Evolutionary conservation across 2,888 invertebrate species (phyloP), one percentile per base, ranked within the genome.

Genomic region (Pediacus dermestoides): DNA sequence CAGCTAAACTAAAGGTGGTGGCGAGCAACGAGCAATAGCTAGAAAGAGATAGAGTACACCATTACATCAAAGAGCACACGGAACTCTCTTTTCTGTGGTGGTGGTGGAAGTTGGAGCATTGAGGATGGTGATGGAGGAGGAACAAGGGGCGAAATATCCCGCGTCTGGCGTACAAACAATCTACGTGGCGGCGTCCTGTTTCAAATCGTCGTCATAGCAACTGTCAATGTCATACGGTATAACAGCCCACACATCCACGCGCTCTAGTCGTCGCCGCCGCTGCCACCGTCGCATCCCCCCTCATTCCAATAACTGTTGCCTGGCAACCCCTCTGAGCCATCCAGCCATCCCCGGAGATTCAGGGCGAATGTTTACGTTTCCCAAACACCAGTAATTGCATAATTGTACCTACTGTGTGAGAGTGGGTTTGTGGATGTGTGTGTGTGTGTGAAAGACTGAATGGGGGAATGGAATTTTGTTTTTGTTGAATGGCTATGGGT

Each of bases 351-450:
- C 36, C 40, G 22, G 25, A 23, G 35, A 41, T 45, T 43, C 42
- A n/a, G n/a, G n/a, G n/a, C n/a, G 46, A 55, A 55, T 59, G 55
- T 61, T 58, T 57, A 57, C 51, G 54, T 56, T 59, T 51, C 51
- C 50, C 48, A 52, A 57, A 53, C 50, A 48, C 46, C 50, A 34
- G 52, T 56, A 58, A 57, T 60, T 58, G 50, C 50, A 52, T 53
- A 52, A 49, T 50, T 50, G 48, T 40, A n/a, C n/a, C n/a, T n/a
- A n/a, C n/a, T n/a, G n/a, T n/a, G n/a, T n/a, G n/a, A n/a, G n/a
- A n/a, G n/a, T n/a, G n/a, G n/a, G n/a, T n/a, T n/a, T n/a, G n/a
- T n/a, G n/a, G n/a, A n/a, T n/a, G n/a, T n/a, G n/a, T n/a, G n/a
- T n/a, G n/a, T n/a, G n/a, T n/a, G n/a, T n/a, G n/a, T n/a, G n/a